Conservation (phyloP, 2,888 invertebrate species). For the Eristalis intricaria region DNA sequence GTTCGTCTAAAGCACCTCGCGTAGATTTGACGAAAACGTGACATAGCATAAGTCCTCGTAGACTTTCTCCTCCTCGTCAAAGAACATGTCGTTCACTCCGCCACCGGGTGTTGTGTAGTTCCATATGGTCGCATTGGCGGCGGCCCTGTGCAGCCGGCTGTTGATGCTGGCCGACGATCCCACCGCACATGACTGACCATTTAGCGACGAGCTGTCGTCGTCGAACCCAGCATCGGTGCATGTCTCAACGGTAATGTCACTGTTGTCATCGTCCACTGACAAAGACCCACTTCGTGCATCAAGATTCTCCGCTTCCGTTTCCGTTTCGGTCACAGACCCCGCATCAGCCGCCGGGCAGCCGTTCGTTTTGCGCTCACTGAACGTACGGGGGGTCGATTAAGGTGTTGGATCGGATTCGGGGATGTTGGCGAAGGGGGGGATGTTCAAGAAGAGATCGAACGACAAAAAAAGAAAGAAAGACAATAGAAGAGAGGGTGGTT, state of each 20-base stretch:
- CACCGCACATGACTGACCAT: conserved; percentile 78
- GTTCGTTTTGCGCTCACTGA: conserved; percentile 74
- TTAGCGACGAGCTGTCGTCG: conserved; percentile 78
- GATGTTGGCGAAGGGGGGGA: conserved; percentile 17
- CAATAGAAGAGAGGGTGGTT: conserved; percentile 28
- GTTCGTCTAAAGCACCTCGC: conserved; percentile 83
- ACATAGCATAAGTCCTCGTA: conserved; percentile 95
- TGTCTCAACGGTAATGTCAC: conserved; percentile 79
- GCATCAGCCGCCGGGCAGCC: conserved; percentile 76
- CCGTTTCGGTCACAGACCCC: conserved; percentile 75
- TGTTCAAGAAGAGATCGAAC: conserved; percentile 32
- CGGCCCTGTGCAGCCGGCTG: conserved; percentile 75
- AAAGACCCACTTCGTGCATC: conserved; percentile 78
- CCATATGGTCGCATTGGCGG: conserved; percentile 77
- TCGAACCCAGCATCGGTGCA: conserved; percentile 79
- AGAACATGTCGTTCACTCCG: conserved; percentile 79
- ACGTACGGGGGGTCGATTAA: not conserved
- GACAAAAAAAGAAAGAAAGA: conserved; percentile 40
- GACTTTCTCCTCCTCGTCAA: conserved; percentile 88
- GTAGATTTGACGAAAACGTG: conserved; percentile 87
- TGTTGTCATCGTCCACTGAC: conserved; percentile 80
- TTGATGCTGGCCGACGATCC: conserved; percentile 72
- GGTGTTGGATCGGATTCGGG: conserved; percentile 23
- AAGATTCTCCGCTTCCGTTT: conserved; percentile 76
- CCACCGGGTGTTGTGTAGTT: conserved; percentile 78